Evolutionary conservation across 2,888 invertebrate genomes (phyloP).

Genomic region (Alloscopus bannaensis): DNA sequence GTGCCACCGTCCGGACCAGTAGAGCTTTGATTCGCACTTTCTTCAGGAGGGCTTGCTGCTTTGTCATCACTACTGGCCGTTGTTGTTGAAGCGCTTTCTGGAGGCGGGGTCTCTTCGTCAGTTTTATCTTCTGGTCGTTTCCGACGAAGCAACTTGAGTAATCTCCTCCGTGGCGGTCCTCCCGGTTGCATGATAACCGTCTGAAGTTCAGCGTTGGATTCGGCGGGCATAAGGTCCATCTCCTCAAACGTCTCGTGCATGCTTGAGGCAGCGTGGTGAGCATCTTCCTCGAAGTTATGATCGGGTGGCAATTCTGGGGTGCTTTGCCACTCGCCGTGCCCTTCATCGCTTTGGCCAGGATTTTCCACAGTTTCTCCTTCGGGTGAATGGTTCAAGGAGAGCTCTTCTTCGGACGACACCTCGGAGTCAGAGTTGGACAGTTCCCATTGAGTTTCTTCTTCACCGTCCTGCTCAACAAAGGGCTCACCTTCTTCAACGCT

Average conservation of each 20-base stretch:
- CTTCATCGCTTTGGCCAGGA: background rate
- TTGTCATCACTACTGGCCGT: no score
- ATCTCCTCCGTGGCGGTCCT: background rate
- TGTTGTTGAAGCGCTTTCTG: no score
- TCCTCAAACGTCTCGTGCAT: constrained; percentile 1
- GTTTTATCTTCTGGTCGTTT: background rate
- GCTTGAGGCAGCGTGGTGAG: background rate
- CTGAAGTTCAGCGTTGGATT: constrained; percentile 26
- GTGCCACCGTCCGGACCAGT: background rate
- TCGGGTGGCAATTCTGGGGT: background rate
- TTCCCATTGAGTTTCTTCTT: background rate
- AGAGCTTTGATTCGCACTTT: background rate
- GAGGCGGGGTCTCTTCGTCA: background rate
- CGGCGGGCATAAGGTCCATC: constrained; percentile 23
- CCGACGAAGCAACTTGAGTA: background rate
- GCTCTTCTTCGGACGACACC: background rate
- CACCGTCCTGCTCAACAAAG: constrained; percentile 16
- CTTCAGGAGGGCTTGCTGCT: no score
- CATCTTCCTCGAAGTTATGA: constrained; percentile 1
- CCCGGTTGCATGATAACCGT: background rate
- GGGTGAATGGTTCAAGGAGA: constrained; percentile 5
- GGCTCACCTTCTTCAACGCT: background rate
- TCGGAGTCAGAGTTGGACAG: no score
- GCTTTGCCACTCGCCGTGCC: background rate
- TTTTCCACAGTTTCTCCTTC: background rate